Evolutionary conservation across 2,113 vertebrate species (phyloP).

Genomic region (Rhineura floridana): DNA sequence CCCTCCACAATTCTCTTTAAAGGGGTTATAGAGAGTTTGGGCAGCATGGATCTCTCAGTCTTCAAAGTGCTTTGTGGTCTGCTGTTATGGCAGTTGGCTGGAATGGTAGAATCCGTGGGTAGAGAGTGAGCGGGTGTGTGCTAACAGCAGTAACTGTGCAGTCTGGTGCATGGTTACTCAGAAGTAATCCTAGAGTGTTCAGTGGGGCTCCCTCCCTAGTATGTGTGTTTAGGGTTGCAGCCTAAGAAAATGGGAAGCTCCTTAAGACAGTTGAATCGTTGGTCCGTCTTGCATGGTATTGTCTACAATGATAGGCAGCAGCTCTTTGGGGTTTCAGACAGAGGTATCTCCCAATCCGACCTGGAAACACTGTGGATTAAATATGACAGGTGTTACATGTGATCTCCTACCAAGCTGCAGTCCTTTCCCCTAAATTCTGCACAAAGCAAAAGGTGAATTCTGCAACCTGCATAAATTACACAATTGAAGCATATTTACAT

Average conservation of each 20-base stretch:
- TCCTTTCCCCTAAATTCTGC: background rate
- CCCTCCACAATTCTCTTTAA: background rate
- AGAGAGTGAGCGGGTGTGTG: background rate
- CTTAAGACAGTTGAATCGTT: background rate
- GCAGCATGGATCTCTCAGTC: background rate
- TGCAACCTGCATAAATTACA: background rate
- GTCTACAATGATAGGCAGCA: background rate
- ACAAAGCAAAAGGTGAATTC: background rate
- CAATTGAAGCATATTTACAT: background rate
- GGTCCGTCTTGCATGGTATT: background rate
- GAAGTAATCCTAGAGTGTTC: background rate
- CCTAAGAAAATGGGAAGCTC: no score
- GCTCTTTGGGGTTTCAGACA: background rate
- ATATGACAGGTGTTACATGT: background rate
- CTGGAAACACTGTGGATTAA: background rate
- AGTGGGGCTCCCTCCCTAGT: background rate
- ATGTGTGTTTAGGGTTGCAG: background rate
- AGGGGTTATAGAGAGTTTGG: background rate
- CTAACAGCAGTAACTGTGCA: background rate
- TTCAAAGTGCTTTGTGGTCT: conserved; percentile 10
- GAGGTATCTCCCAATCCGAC: background rate
- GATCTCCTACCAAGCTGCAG: background rate
- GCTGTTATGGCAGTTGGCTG: background rate
- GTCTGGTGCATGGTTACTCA: background rate
- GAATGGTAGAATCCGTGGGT: background rate